These are phyloP conservation scores for Centropus unirufus DNA, from an alignment of 2,113 vertebrate genomes.

Conservation along the genomic window DNA sequence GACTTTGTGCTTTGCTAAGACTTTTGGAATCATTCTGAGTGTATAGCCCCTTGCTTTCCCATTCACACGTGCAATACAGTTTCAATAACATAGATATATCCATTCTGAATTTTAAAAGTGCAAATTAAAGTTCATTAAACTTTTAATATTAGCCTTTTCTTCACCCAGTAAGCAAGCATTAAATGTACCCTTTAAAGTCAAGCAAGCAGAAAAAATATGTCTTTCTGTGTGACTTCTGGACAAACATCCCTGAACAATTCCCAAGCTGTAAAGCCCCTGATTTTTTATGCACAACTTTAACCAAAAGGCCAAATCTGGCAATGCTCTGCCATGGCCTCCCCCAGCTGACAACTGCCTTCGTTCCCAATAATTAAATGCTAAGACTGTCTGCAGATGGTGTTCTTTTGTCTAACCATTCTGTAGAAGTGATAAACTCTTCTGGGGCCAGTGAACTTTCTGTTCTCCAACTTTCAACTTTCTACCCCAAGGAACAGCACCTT, in stretches of 20 bases:
- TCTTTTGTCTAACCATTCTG: background rate
- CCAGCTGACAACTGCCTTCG: background rate
- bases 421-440: background rate
- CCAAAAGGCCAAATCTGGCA: background rate
- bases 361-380: background rate
- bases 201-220: background rate
- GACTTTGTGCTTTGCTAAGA: background rate
- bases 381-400: background rate
- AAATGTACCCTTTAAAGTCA: background rate
- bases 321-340: background rate
- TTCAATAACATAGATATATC: background rate
- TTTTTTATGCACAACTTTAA: background rate
- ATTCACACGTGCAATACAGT: background rate
- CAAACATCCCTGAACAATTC: background rate
- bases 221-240: background rate
- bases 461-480: background rate
- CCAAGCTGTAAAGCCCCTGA: background rate
- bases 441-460: background rate
- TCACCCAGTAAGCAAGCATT: background rate
- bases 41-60: background rate
- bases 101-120: background rate
- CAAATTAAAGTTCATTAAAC: background rate
- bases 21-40: background rate
- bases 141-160: background rate
- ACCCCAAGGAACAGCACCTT: background rate